phyloP scores from a whole-genome alignment of 2,888 invertebrate species.

The Andrena hattorfiana region DNA sequence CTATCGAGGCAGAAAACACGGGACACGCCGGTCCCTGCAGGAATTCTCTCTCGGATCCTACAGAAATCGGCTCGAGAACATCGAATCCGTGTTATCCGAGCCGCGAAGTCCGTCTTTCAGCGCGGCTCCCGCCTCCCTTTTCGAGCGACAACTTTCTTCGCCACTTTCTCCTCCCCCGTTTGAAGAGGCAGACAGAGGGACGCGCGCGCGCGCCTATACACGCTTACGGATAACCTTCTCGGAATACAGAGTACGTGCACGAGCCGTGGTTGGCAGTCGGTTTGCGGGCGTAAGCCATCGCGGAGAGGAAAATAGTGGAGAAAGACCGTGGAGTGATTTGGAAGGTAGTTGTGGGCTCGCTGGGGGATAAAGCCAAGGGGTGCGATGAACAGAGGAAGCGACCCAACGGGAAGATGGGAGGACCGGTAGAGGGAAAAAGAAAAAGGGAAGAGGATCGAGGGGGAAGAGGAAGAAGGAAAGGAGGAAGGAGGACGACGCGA shows the following conservation, averaged over 20 bases:
- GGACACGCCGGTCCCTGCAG: not conserved
- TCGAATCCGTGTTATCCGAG: conserved; percentile 56
- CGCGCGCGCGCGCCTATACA: not conserved
- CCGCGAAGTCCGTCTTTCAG: conserved; percentile 58
- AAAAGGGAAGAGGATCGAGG: conserved; percentile 8
- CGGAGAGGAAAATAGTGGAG: conserved; percentile 51
- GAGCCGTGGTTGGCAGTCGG: conserved; percentile 46
- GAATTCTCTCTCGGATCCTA: conserved; percentile 2
- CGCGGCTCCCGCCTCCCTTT: conserved; percentile 1
- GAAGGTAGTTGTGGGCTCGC: conserved; percentile 57
- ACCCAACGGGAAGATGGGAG: not conserved
- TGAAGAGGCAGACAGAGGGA: not conserved
- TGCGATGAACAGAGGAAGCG: not conserved
- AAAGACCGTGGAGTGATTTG: conserved; percentile 65
- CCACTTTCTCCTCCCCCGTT: conserved; percentile 14
- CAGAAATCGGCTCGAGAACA: conserved; percentile 48
- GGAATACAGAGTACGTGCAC: conserved; percentile 26
- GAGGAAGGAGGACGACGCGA: conserved; percentile 20
- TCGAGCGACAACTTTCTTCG: conserved; percentile 21
- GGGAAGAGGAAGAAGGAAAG: conserved; percentile 10
- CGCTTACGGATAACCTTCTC: not conserved
- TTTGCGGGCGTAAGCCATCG: conserved; percentile 50
- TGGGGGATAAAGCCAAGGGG: conserved; percentile 9
- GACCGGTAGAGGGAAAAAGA: not conserved
- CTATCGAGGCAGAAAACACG: conserved; percentile 37